Conservation (phyloP, 1,140 invertebrate species). For the Ips nitidus region DNA sequence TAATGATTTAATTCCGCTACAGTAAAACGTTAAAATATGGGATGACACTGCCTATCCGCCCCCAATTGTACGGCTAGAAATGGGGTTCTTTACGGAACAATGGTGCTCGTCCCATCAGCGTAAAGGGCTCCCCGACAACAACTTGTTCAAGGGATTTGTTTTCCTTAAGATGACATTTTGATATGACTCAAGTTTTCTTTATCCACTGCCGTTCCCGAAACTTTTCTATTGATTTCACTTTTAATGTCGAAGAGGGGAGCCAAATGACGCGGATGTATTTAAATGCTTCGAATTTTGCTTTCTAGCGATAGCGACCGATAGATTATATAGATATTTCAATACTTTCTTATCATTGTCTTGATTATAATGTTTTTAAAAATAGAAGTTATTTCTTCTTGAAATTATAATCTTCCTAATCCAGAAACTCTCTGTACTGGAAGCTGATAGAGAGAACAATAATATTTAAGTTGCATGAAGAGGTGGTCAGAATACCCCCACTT, state of each 20-base stretch:
- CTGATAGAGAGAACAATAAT: too few species aligned
- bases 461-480: too few species aligned
- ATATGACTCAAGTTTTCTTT: conserved; percentile 43
- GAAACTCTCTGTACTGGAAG: too few species aligned
- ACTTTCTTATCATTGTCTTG: too few species aligned
- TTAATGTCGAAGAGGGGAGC: conserved; percentile 32
- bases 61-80: not conserved
- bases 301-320: conserved; percentile 25
- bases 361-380: too few species aligned
- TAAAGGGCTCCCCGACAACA: conserved; percentile 8
- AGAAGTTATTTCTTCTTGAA: too few species aligned
- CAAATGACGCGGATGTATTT: conserved; percentile 37
- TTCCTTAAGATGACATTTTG: conserved; percentile 47
- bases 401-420: too few species aligned
- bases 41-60: not conserved
- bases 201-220: conserved; percentile 2
- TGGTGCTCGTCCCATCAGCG: conserved; percentile 16
- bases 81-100: conserved; percentile 21
- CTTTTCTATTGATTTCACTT: conserved; percentile 41
- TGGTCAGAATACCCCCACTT: too few species aligned
- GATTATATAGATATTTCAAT: too few species aligned
- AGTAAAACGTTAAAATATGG: too few species aligned
- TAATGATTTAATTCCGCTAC: too few species aligned
- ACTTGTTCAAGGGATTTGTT: conserved; percentile 44
- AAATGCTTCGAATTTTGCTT: conserved; percentile 36